Conservation (phyloP, 2,797 vertebrate species). For the Crossoptilon crossoptilon region DNA sequence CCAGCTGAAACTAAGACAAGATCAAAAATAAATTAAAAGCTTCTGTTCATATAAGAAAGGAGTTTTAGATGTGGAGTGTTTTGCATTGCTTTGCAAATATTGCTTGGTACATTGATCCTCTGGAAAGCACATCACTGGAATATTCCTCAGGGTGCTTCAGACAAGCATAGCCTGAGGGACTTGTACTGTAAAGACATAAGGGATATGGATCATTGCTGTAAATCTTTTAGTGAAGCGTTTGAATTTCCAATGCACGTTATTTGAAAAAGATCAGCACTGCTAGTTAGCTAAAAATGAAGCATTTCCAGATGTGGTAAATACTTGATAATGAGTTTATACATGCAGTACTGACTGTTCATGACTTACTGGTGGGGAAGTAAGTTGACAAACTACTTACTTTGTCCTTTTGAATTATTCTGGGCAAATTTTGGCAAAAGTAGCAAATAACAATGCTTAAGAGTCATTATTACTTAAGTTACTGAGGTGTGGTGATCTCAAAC, state of each 20-base stretch:
- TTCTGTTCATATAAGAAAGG: background rate
- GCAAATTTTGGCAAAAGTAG: background rate
- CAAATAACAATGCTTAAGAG: background rate
- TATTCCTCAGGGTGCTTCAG: background rate
- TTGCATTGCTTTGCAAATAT: background rate
- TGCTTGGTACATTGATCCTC: background rate
- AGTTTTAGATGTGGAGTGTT: background rate
- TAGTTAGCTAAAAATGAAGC: background rate
- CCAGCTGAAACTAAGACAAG: no score
- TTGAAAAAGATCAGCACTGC: background rate
- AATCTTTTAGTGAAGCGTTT: background rate
- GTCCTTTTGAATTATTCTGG: background rate
- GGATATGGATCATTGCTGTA: background rate
- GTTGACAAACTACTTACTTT: background rate
- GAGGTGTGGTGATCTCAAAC: background rate
- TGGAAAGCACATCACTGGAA: background rate
- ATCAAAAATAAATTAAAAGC: no score
- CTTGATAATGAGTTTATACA: background rate
- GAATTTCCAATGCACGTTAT: background rate
- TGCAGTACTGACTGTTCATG: background rate
- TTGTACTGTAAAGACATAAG: background rate
- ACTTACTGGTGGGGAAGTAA: background rate
- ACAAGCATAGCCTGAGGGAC: background rate
- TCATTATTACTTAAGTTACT: background rate
- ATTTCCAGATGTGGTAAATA: background rate